These are phyloP conservation scores for Trichogramma evanescens DNA, from an alignment of 2,888 invertebrate genomes.

Conservation along the genomic window DNA sequence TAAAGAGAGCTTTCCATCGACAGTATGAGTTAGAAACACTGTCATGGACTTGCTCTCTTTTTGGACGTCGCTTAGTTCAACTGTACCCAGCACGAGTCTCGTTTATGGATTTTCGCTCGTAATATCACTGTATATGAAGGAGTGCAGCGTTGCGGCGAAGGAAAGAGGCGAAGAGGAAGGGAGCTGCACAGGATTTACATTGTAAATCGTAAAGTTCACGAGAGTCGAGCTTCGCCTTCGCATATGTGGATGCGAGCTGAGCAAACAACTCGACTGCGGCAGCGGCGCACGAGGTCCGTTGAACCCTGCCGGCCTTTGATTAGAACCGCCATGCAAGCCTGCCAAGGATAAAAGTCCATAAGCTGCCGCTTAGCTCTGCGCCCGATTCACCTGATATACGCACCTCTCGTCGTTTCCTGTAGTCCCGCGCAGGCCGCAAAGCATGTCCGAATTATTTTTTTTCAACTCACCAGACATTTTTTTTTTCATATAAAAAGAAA, in stretches of 20 bases:
- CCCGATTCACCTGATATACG: background rate
- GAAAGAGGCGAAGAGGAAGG: background rate
- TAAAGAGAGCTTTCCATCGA: constrained; percentile 99
- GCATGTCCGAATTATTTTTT: background rate
- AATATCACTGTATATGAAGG: background rate
- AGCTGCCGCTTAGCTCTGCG: background rate
- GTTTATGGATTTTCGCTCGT: background rate
- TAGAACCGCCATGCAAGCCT: constrained; percentile 5
- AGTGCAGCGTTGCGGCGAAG: background rate
- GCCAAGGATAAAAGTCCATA: background rate
- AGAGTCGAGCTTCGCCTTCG: too few relatives aligned
- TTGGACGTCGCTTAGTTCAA: constrained; percentile 73
- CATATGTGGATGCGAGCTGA: too few relatives aligned
- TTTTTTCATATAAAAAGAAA: too few relatives aligned
- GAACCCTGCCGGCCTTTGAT: constrained; percentile 7
- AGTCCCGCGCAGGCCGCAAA: background rate
- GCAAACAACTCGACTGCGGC: background rate
- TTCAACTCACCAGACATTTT: background rate
- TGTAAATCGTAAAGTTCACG: too few relatives aligned
- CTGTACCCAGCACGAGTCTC: constrained; percentile 26
- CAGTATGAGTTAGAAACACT: constrained; percentile 91
- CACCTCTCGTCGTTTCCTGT: constrained; percentile 2
- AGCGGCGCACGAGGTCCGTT: background rate
- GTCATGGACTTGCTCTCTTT: constrained; percentile 99
- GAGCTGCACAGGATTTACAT: too few relatives aligned